Base-by-base conservation (phyloP, 2,888 invertebrate species). In the Ornithoptera priamus region DNA sequence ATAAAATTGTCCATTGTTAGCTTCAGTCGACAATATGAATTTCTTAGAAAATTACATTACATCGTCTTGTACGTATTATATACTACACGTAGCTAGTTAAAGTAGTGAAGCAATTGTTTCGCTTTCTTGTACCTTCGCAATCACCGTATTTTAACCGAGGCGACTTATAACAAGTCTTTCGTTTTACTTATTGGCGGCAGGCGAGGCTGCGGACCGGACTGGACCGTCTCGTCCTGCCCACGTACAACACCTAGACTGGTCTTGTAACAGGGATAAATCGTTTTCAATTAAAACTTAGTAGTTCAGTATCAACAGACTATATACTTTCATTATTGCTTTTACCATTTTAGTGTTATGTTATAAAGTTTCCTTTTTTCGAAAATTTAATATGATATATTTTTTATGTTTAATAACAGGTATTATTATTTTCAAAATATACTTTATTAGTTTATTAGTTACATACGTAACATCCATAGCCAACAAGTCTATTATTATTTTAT, bases 111-210 rank as follows among this genome's bases (percentile, higher is more conserved):
- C 58, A 39, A 69, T 69, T 62, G 61, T 65, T 69, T 65, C 67
- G 67, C 61, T 66, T 64, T 71, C 67, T 63, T 62, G 68, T 72
- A 56, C 17, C 46, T 65, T 62, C 50, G 62, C 69, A 69, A 61
- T 69, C 62, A 46, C 58, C 62, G 69, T 65, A 50, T 67, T 72
- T 72, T 62, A 74, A 72, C 72, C 68, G 70, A 70, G 75, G 73
- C 77, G 76, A 76, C 77, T 72, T 76, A 74, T 77, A 42, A 78
- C 79, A 74, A 78, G 76, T 69, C 74, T 81, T 75, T 75, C 75
- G 75, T 78, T 79, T 83, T 79, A 82, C 79, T 84, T 84, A 80
- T 83, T 81, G 81, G 73, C 65, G 57, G 61, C 65, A 62, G 58
- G 62, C 75, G 75, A 76, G 77, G 77, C 72, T 77, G 76, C 73